Base-by-base conservation (phyloP, 2,113 vertebrate genomes). In the Xenopus borealis region DNA sequence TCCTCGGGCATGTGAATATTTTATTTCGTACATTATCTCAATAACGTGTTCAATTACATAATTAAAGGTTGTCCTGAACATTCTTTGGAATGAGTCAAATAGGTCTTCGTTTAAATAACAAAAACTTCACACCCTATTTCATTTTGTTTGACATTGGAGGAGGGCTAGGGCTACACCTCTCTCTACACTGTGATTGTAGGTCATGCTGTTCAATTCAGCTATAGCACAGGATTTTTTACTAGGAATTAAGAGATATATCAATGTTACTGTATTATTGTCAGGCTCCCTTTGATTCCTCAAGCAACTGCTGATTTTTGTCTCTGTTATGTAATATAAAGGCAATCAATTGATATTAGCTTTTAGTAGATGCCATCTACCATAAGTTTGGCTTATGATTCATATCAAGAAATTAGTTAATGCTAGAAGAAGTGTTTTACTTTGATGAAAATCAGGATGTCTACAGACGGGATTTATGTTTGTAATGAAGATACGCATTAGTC, bases 21-120 rank as follows among this genome's bases (percentile, higher is more conserved):
- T 82, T 84, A 83, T 78, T 84, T 82, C 84, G 62, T 63, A 8
- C 81, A 81, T 85, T 83, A 82, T 75, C 79, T 83, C 83, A 67
- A 83, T 82, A 78, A 84, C 83, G 78, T 78, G 71, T 75, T 82
- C 78, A 82, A 83, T 81, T 82, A 80, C 78, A 78, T 79, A 83
- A 86, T 85, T 83, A 83, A 2, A 62, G 75, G 76, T 83, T 81
- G 82, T 78, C 84, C 66, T 80, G 80, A 79, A 82, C 72, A 72
- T 80, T 78, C 82, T 81, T 76, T 72, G 80, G 78, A 84, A 85
- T 44, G 50, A 82, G 80, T 82, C 81, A 82, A 84, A 85, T 79
- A 78, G 78, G 84, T 85, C 82, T 81, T 79, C 78, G 80, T 79
- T 79, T 81, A 80, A 83, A 80, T 80, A 78, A 46, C 80, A 11